Base-by-base conservation (phyloP, 2,113 vertebrate genomes). In the Scophthalmus maximus region DNA sequence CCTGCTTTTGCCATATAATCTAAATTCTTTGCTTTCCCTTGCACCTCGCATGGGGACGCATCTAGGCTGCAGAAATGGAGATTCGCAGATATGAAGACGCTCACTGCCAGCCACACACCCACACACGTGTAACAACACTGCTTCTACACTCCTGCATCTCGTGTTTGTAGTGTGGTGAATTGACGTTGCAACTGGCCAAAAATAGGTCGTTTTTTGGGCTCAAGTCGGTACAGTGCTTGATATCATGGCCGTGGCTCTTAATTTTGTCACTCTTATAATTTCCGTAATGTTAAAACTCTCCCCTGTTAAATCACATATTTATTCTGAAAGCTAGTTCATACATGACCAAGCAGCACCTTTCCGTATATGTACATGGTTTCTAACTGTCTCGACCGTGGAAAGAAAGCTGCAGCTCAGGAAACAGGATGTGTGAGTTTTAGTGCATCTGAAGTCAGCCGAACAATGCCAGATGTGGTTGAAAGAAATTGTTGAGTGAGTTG, bases 341-440 rank as follows among this genome's bases (percentile, higher is more conserved):
- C n/a, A 34, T 2, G 1, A 64, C 32, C 62, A 49, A n/a, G 1
- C 14, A 1, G 22, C 6, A 42, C 40, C 23, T 66, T 59, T 62
- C 62, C 77, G 42, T 89, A 76, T 85, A 85, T 75, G 87, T 87
- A 77, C 74, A 83, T 67, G 88, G 87, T 91, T 90, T 90, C 30
- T 17, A 77, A 75, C 82, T n/a, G 87, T 86, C 72, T 79, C 26
- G 32, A 52, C 50, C 61, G 79, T 66, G 29, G 74, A 60, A 59
- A 82, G 68, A 80, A 64, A 55, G 57, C 81, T 9, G 32, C 20
- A 4, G 8, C n/a, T 49, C 81, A 89, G 87, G 92, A 92, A 93
- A 89, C 81, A 92, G 93, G 93, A 94, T 91, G 84, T 91, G 84
- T 90, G 64, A 74, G 60, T 78, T 47, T 30, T 36, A 62, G 20